Evolutionary conservation across 2,888 invertebrate genomes (phyloP).

Genomic region (Drosophila peninsularis): DNA sequence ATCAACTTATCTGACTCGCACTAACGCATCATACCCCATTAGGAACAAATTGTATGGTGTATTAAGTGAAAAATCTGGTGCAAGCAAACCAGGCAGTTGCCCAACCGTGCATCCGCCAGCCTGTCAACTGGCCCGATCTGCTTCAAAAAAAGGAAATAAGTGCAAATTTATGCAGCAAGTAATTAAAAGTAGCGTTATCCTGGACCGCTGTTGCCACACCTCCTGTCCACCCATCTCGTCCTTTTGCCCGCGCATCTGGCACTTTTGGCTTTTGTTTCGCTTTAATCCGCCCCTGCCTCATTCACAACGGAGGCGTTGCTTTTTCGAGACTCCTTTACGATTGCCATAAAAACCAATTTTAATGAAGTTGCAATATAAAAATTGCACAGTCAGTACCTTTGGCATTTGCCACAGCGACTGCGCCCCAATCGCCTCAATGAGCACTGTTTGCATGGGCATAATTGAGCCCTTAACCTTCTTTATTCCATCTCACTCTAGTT

Average conservation of each 20-base stretch:
- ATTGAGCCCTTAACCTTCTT: not conserved
- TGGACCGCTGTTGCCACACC: slow-evolving; percentile 34
- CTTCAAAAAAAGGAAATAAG: slow-evolving; percentile 52
- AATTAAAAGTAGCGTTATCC: slow-evolving; percentile 71
- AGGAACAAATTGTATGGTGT: not conserved
- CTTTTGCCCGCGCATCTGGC: not conserved
- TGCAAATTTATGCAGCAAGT: slow-evolving; percentile 76
- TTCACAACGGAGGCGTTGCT: slow-evolving; percentile 31
- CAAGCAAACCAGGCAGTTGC: slow-evolving; percentile 21
- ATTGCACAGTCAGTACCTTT: slow-evolving; percentile 48
- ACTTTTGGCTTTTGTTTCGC: slow-evolving; percentile 16
- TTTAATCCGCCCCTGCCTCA: not conserved
- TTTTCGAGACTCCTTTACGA: slow-evolving; percentile 60
- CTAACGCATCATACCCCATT: not conserved
- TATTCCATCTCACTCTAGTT: not conserved
- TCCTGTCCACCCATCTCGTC: too few species aligned
- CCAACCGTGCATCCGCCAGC: slow-evolving; percentile 2
- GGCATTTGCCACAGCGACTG: slow-evolving; percentile 27
- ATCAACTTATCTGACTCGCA: too few species aligned
- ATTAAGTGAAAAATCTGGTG: slow-evolving; percentile 19
- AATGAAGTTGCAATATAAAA: slow-evolving; percentile 73
- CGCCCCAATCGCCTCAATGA: slow-evolving; percentile 19
- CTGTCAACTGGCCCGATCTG: slow-evolving; percentile 5
- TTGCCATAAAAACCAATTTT: slow-evolving; percentile 65
- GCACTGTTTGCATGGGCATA: slow-evolving; percentile 7